A percentile compares a stretch with the other conserved stretches of the same genome.
Evolutionary conservation across 2,113 vertebrate genomes (phyloP).

Genomic region (Brachyistius frenatus): DNA sequence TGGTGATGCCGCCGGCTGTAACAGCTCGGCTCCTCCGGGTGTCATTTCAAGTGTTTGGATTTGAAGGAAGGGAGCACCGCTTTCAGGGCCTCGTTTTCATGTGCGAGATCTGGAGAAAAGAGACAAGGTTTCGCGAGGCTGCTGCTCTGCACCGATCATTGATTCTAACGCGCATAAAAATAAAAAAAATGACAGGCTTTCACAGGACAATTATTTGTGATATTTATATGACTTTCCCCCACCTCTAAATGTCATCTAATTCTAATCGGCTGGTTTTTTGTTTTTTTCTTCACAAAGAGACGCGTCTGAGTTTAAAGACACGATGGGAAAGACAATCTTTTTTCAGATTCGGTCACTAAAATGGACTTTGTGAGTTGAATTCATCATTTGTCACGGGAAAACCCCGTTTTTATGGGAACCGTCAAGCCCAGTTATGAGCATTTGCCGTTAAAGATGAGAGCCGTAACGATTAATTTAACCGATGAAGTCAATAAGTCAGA

Average conservation of each 20-base stretch:
- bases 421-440: background rate
- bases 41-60: slow-evolving; percentile 32
- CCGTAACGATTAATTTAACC: background rate
- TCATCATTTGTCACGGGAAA: background rate
- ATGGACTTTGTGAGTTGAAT: background rate
- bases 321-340: background rate
- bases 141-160: background rate
- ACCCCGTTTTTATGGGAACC: background rate
- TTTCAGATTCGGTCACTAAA: background rate
- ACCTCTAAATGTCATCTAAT: too few relatives aligned
- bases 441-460: background rate
- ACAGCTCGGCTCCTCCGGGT: slow-evolving; percentile 26
- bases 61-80: slow-evolving; percentile 10
- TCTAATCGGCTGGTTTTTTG: background rate
- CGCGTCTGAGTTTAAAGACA: background rate
- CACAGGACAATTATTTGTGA: background rate
- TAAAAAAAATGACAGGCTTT: background rate
- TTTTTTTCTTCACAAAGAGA: background rate
- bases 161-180: background rate
- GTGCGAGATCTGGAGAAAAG: background rate
- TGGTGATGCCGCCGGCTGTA: slow-evolving; percentile 64
- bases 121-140: too few relatives aligned
- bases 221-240: too few relatives aligned
- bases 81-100: slow-evolving; percentile 23
- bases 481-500: too few relatives aligned